Evolutionary conservation across 2,797 vertebrate species (phyloP).

Genomic region (Triplophysa bombifrons): DNA sequence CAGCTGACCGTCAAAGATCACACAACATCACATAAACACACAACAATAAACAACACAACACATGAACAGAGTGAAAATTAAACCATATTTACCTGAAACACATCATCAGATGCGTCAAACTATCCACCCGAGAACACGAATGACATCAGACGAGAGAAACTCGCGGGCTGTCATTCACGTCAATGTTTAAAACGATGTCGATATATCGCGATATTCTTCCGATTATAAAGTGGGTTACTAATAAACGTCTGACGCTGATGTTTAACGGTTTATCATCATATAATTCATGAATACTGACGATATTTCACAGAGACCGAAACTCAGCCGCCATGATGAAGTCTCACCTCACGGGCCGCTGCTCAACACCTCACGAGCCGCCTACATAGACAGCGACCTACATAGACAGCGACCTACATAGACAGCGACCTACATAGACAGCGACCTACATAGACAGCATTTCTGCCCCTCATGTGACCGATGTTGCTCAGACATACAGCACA

Average conservation of each 20-base stretch:
- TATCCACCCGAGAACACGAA: background rate
- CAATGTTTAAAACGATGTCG: background rate
- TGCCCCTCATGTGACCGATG: too few relatives aligned
- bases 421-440: too few relatives aligned
- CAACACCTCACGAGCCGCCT: slow-evolving; percentile 7
- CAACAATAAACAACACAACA: background rate
- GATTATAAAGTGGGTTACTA: background rate
- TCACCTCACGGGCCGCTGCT: background rate
- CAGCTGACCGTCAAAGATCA: background rate
- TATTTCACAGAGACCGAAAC: background rate
- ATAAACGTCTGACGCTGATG: background rate
- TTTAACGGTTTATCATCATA: background rate
- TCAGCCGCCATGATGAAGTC: background rate
- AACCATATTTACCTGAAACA: background rate
- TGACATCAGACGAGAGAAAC: background rate
- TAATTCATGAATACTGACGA: background rate
- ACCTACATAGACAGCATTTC: background rate
- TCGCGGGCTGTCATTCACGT: background rate
- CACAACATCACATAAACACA: background rate
- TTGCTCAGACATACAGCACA: too few relatives aligned
- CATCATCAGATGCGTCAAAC: background rate
- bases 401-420: background rate
- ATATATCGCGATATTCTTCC: background rate
- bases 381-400: slow-evolving; percentile 26
- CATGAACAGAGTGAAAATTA: background rate